Percentiles rank a stretch among this genome's conserved stretches.
Conservation (phyloP, 2,113 vertebrate species). For the Elgaria multicarinata region DNA sequence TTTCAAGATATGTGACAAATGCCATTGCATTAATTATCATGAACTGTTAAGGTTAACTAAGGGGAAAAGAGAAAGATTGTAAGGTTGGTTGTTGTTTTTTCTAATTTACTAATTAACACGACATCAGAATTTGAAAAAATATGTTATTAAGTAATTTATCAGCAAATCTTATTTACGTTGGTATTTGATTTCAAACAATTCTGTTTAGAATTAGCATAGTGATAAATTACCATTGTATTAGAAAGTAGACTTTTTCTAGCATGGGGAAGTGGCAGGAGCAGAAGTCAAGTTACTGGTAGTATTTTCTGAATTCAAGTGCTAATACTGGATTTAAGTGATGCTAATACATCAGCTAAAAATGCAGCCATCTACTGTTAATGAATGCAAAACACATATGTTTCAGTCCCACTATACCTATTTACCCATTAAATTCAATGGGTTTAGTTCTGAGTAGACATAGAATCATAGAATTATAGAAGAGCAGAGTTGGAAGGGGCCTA, state of each 20-base stretch:
- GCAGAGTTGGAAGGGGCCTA: too few relatives aligned
- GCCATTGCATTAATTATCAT: background rate
- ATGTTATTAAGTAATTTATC: background rate
- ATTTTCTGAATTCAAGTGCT: background rate
- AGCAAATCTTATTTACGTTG: background rate
- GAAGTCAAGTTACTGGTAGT: background rate
- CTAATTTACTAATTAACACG: background rate
- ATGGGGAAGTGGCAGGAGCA: background rate
- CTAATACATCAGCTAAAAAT: background rate
- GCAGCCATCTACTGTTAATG: background rate
- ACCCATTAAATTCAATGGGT: too few relatives aligned
- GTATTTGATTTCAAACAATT: background rate
- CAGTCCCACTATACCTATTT: background rate
- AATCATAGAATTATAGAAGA: too few relatives aligned
- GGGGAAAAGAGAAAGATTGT: background rate
- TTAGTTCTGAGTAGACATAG: too few relatives aligned
- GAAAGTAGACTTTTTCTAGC: background rate
- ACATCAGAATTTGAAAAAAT: conserved; percentile 3
- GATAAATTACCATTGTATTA: background rate
- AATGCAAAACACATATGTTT: background rate
- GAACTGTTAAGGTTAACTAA: conserved; percentile 20
- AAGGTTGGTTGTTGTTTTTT: background rate
- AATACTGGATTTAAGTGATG: background rate
- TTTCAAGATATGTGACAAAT: conserved; percentile 8
- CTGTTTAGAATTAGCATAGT: background rate